These are phyloP conservation scores for Tortrix viridana DNA, from an alignment of 2,888 invertebrate genomes.

Conservation along the genomic window DNA sequence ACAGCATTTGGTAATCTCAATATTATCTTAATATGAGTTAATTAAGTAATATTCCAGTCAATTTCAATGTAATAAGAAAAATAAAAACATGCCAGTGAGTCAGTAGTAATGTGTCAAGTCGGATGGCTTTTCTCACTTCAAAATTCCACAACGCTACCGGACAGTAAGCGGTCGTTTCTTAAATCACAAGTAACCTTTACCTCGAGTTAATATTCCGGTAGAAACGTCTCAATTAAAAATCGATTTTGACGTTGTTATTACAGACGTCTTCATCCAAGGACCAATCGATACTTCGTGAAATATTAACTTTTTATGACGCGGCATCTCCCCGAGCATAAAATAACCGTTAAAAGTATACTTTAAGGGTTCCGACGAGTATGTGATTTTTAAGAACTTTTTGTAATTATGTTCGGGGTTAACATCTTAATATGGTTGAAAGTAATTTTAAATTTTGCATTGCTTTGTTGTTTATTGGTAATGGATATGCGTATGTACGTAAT, in stretches of 20 bases:
- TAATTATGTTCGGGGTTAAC: slow-evolving; percentile 3
- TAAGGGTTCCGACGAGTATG: neutral
- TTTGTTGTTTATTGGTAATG: neutral
- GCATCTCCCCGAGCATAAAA: slow-evolving; percentile 59
- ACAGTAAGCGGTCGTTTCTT: neutral
- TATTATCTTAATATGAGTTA: too few species aligned
- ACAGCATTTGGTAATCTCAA: too few species aligned
- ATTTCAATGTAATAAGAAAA: too few species aligned
- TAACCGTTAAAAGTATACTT: slow-evolving; percentile 49
- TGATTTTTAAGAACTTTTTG: slow-evolving; percentile 1
- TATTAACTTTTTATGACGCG: slow-evolving; percentile 59
- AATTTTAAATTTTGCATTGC: neutral
- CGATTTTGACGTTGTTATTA: slow-evolving; percentile 13
- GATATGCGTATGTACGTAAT: neutral
- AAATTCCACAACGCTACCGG: neutral
- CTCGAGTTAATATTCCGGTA: slow-evolving; percentile 8
- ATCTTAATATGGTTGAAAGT: neutral
- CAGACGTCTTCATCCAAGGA: slow-evolving; percentile 32
- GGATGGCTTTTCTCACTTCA: neutral
- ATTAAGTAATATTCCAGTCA: too few species aligned
- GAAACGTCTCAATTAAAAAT: slow-evolving; percentile 13
- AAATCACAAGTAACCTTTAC: slow-evolving; percentile 17
- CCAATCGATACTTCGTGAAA: slow-evolving; percentile 59
- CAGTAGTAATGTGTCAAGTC: too few species aligned
- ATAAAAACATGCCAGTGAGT: too few species aligned